Evolutionary conservation across 2,113 vertebrate genomes (phyloP), one percentile per base, ranked within the genome.

Genomic region (Hymenochirus boettgeri): DNA sequence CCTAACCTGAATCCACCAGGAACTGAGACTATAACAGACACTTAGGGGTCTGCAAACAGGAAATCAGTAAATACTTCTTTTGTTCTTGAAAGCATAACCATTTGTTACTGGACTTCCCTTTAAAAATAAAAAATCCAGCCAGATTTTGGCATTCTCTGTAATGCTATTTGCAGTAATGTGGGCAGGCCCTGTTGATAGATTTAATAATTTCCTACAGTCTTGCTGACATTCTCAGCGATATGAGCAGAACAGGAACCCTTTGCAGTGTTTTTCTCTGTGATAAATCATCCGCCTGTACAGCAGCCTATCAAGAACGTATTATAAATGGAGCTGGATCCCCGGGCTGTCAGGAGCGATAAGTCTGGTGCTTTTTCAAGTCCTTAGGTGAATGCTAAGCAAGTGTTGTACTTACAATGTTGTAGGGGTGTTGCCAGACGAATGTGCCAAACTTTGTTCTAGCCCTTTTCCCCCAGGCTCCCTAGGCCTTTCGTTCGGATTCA

Each of bases 381-480:
- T 57, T 33, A 46, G 64, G 64, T 29, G 37, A 57, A 48, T 27
- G 48, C 2, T 35, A 13, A 12, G 37, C 22, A 64, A 11, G 63
- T 45, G 7, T n/a, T 17, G 24, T 21, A n/a, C n/a, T n/a, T 56
- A 42, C 51, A 51, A 19, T 58, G 55, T 52, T 17, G 17, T 50
- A 37, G n/a, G n/a, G 55, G 63, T 45, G 57, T 45, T 35, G 8
- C 58, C 7, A 24, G 4, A 3, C 10, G 25, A 21, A 15, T 2
- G 64, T 52, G 64, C 64, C 64, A 67, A 58, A 55, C 31, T 66
- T 59, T 58, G 63, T 58, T 58, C 29, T 17, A 15, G 19, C 63
- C 46, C 10, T 17, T 19, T 7, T 5, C 45, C 22, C 46, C 21
- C 3, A 21, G 23, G 11, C 10, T 22, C 21, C 53, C 33, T 48